phyloP scores from a whole-genome alignment of 1,140 invertebrate species.

The Pygmarrhopalites habei region DNA sequence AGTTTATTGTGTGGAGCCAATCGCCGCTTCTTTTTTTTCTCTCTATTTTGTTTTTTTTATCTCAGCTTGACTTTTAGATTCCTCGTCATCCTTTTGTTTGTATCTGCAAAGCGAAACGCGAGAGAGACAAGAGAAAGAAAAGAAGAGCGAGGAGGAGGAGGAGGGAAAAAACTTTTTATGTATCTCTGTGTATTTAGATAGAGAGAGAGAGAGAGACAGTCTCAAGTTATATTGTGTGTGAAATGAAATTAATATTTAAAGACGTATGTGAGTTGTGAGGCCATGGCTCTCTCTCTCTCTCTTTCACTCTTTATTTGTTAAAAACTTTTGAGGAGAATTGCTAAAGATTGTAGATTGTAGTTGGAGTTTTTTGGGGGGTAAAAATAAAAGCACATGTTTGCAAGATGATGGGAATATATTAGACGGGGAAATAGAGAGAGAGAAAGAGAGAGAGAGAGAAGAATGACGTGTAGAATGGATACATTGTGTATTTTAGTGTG shows the following conservation, averaged over 20 bases:
- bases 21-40: no score
- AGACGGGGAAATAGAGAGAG: conserved; percentile 8
- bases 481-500: neutral
- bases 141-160: neutral
- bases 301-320: neutral
- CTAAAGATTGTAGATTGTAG: neutral
- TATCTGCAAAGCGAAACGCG: neutral
- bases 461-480: neutral
- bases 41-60: no score
- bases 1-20: neutral
- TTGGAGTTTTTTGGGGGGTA: neutral
- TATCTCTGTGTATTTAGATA: no score
- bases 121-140: neutral
- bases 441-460: neutral
- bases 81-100: neutral
- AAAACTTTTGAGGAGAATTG: neutral
- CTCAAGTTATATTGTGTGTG: neutral
- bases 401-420: no score
- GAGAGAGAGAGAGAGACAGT: neutral
- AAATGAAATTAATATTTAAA: neutral
- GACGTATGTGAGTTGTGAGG: no score
- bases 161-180: no score
- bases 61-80: no score
- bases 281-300: no score
- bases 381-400: conserved; percentile 18